Percentiles rank a stretch among this genome's conserved stretches.
These are phyloP conservation scores for Ataeniobius toweri DNA, from an alignment of 2,797 vertebrate species.

Conservation along the genomic window DNA sequence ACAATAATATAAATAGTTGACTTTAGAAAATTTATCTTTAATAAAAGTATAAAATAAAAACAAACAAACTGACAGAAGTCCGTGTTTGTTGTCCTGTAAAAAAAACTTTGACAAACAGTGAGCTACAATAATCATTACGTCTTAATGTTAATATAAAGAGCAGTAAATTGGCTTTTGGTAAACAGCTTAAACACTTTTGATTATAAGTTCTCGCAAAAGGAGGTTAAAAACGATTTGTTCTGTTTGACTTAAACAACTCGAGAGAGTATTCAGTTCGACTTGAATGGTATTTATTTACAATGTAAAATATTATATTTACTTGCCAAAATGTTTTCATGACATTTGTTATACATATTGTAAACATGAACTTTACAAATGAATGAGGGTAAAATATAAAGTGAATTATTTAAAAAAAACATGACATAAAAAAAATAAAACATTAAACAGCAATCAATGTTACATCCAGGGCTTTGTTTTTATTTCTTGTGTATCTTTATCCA, in stretches of 20 bases:
- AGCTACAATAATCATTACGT: background rate
- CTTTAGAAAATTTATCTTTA: background rate
- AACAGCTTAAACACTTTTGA: background rate
- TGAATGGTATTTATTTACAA: background rate
- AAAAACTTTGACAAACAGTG: background rate
- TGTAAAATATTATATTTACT: background rate
- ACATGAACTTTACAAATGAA: background rate
- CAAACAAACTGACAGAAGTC: background rate
- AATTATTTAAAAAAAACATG: too few relatives aligned
- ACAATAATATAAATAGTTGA: slow-evolving; percentile 13
- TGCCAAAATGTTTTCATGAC: background rate
- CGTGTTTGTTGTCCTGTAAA: background rate
- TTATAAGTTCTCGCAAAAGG: background rate
- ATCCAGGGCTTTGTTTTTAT: background rate
- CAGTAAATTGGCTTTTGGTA: background rate
- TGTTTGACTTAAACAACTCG: background rate
- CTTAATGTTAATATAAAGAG: background rate
- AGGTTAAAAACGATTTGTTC: background rate
- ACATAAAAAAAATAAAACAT: background rate
- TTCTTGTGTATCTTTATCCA: background rate
- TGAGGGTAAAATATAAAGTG: background rate
- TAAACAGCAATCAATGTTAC: background rate
- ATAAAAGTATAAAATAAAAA: background rate
- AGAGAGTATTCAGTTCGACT: background rate
- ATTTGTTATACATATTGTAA: background rate